Base-by-base conservation (phyloP, 2,113 vertebrate genomes). In the Pseudolaguvia tuberculata region DNA sequence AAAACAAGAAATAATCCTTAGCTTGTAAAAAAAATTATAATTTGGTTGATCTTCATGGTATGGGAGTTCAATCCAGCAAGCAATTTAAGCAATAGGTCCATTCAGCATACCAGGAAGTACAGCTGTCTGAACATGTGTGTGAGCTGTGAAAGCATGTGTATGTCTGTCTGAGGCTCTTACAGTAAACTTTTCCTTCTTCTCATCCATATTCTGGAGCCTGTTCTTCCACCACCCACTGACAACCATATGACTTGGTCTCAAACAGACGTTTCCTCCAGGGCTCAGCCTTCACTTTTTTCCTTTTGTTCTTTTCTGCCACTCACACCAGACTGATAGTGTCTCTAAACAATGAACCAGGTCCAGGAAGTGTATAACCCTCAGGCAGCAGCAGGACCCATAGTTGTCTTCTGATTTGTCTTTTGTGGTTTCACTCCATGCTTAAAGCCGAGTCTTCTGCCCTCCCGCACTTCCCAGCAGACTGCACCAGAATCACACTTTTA, bases 301-400 rank as follows among this genome's bases (percentile, higher is more conserved):
- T n/a, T 53, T 48, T 58, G 72, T 72, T 76, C 63, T 70, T 39
- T 70, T 76, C 66, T 67, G 52, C 13, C 75, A 21, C 69, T 59
- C 31, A 57, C 53, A 75, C 59, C 35, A 63, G 42, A n/a, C 56
- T n/a, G n/a, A n/a, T n/a, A 17, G 45, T 51, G 70, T 35, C 48
- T 79, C 70, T 70, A 3, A 76, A 50, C 50, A 73, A 45, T 65
- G 57, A 8, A 65, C 25, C 17, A 62, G 61, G 72, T 85, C 85
- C 87, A 88, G 86, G 82, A 88, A 90, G 86, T 86, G 78, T 85
- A 68, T 70, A 52, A 47, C 23, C 61, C 57, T 62, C 39, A 79
- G 72, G 62, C 53, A 76, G 71, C 55, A 71, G 59, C 59, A 77
- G 74, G 79, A 81, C 65, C 72, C 72, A 50, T 66, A 56, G 69